A percentile compares a stretch with the other conserved stretches of the same genome.
phyloP scores from a whole-genome alignment of 2,888 invertebrate genomes.

The Cinara cedri region DNA sequence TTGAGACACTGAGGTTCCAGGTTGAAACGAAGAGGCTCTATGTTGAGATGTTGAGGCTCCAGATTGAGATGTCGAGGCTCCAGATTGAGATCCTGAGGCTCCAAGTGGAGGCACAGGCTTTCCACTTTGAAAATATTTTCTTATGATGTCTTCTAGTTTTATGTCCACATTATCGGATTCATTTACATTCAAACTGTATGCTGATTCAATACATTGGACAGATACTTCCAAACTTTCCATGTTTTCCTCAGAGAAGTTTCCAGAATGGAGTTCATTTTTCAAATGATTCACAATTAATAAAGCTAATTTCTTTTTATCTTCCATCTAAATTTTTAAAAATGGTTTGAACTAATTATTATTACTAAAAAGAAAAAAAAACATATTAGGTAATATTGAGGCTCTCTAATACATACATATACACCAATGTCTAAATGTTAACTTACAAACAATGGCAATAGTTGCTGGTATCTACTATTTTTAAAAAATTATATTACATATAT shows the following conservation, averaged over 20 bases:
- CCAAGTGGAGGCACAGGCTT: background rate
- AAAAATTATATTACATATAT: no score
- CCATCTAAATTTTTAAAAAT: no score
- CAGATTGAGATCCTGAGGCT: background rate
- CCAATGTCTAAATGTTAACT: no score
- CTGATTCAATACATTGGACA: constrained; percentile 56
- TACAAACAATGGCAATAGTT: no score
- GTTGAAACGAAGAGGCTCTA: background rate
- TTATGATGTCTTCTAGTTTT: constrained; percentile 19
- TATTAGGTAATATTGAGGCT: no score
- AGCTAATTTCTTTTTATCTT: constrained; percentile 9
- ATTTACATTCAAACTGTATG: constrained; percentile 26
- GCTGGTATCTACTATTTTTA: no score
- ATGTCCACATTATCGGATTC: background rate
- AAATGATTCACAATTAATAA: constrained; percentile 25
- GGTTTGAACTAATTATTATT: no score
- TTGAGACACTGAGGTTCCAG: no score
- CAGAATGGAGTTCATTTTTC: constrained; percentile 7
- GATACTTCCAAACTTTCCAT: constrained; percentile 57
- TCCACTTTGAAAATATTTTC: background rate
- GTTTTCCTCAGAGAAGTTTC: background rate
- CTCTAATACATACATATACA: no score
- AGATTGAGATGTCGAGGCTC: background rate
- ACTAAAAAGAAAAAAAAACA: background rate
- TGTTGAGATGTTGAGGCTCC: background rate